Evolutionary conservation across 2,797 vertebrate species (phyloP).

Genomic region (Coreius guichenoti): DNA sequence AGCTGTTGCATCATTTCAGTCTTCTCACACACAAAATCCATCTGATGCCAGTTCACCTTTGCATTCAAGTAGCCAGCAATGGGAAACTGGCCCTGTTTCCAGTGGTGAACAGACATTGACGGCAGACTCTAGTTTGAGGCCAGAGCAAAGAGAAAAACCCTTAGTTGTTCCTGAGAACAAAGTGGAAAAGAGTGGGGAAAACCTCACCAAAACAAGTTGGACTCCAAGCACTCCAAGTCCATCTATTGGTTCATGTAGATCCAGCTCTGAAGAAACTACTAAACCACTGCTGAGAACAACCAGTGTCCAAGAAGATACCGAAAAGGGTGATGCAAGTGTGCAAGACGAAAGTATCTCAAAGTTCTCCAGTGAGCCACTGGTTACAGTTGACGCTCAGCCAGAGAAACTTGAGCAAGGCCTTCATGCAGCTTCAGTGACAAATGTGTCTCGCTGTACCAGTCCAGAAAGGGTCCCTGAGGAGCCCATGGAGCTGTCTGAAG

Average conservation of each 20-base stretch:
- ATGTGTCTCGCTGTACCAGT: conserved; percentile 49
- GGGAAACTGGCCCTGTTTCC: conserved; percentile 56
- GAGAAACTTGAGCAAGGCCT: conserved; percentile 63
- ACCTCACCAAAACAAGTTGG: conserved; percentile 51
- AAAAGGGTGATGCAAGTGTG: conserved; percentile 52
- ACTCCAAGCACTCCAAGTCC: conserved; percentile 61
- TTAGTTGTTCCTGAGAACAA: conserved; percentile 56
- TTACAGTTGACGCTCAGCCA: conserved; percentile 50
- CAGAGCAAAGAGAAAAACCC: conserved; percentile 70
- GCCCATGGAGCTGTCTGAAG: conserved; percentile 45
- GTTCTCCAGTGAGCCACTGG: conserved; percentile 58
- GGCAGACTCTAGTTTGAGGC: conserved; percentile 44
- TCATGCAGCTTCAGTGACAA: conserved; percentile 5
- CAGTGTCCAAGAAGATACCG: conserved; percentile 61
- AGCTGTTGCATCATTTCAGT: conserved; percentile 55
- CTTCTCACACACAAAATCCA: conserved; percentile 58
- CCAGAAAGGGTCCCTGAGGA: conserved; percentile 68
- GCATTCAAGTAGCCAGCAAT: conserved; percentile 54
- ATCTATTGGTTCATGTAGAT: conserved; percentile 64
- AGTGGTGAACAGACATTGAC: conserved; percentile 60
- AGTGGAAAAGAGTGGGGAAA: conserved; percentile 60
- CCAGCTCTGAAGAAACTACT: conserved; percentile 65
- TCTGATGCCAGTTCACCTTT: conserved; percentile 54
- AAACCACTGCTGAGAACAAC: conserved; percentile 53
- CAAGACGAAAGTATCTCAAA: conserved; percentile 65